phyloP scores from a whole-genome alignment of 2,888 invertebrate species.

The Eulithis testata region DNA sequence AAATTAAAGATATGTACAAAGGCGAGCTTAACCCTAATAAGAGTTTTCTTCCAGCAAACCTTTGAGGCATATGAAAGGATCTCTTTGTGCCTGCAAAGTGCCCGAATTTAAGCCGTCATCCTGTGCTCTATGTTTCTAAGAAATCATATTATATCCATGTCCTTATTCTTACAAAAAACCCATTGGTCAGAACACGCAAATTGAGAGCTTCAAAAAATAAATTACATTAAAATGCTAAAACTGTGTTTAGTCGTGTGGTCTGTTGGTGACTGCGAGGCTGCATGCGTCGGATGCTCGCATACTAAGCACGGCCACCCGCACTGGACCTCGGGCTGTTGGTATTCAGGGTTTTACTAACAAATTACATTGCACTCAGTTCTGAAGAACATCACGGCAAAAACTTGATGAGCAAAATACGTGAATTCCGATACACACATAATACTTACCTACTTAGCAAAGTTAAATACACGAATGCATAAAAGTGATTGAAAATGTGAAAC shows the following conservation, averaged over 20 bases:
- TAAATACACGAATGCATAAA: no score
- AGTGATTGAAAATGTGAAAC: no score
- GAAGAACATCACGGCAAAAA: background rate
- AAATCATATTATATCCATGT: no score
- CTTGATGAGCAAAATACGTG: background rate
- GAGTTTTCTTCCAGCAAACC: no score
- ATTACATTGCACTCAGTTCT: conserved; percentile 13
- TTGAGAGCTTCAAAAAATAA: background rate
- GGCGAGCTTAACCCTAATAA: no score
- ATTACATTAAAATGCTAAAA: background rate
- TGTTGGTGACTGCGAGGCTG: background rate
- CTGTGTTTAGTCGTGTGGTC: background rate
- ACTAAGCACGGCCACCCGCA: conserved; percentile 21
- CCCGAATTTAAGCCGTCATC: no score
- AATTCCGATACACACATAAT: background rate
- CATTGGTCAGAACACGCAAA: no score
- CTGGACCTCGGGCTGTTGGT: background rate
- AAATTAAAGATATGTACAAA: no score
- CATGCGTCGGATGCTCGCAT: conserved; percentile 19
- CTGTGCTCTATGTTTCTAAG: no score
- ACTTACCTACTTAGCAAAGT: background rate
- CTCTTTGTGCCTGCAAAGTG: no score
- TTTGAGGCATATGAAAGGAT: no score
- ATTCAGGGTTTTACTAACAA: conserved; percentile 12
- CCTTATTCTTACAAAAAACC: no score